Base-by-base conservation (phyloP, 2,888 invertebrate species). In the Colletes collaris region DNA sequence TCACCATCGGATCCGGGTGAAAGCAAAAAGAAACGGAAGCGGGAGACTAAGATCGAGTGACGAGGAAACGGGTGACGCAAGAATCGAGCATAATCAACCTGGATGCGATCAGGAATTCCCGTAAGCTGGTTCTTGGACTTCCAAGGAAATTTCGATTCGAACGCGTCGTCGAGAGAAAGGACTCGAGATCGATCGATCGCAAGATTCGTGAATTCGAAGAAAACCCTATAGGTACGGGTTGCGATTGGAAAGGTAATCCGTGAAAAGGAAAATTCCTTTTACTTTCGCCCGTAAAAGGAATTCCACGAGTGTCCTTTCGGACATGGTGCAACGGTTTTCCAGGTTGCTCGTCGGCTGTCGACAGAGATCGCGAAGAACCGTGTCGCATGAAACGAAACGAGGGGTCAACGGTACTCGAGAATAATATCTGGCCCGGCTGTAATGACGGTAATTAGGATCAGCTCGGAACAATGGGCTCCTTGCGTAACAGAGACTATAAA, bases 381-480 rank as follows among this genome's bases (percentile, higher is more conserved):
- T 50, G 69, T 62, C 70, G 44, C 49, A 58, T 70, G 67, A 73
- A 79, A 68, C 53, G 60, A 59, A 73, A 50, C 63, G 55, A 19
- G 35, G 49, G 75, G 77, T 82, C 84, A 82, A 82, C 77, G 84
- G 62, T 85, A 75, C 69, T 59, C 68, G 44, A 5, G 73, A 74
- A 53, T 82, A 80, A 84, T 84, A 64, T 71, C 78, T 67, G 53
- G 64, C 65, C 62, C 49, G 76, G 50, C 19, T n/a, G 63, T 76
- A 82, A 84, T 72, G 64, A 82, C 69, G 44, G 71, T 84, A 80
- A 84, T 85, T 82, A 82, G 69, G 66, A 80, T 78, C 64, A 73
- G 60, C 27, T 49, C 53, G 66, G 69, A 83, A 84, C 84, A 84
- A 85, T 85, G 65, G 70, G 63, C 13, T 10, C n/a, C 35, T 82